Base-by-base conservation (phyloP, 2,797 vertebrate species). In the Anguilla pacifica region DNA sequence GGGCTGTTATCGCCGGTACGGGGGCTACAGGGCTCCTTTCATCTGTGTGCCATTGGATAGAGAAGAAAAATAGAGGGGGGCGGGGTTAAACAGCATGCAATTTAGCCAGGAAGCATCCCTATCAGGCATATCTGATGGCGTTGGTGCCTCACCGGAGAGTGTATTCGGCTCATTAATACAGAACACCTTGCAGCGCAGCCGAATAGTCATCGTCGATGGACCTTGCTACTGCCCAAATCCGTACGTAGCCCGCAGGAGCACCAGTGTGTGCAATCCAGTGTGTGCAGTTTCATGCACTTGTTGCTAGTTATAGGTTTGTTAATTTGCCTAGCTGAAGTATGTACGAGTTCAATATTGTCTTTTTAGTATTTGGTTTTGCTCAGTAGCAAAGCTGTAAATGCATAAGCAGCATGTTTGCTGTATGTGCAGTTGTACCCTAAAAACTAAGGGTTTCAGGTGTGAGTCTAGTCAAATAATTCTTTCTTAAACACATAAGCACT, bases 1-100 rank as follows among this genome's bases (percentile, higher is more conserved):
- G 92, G 91, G 92, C 72, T 91, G 91, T 94, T 95, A 95, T 95
- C 94, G 74, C 91, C 87, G 86, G 93, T 93, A 93, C 90, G 92
- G 89, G 89, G 92, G 90, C 92, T 90, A 89, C 86, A 86, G 91
- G 92, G 92, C 89, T 46, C 92, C 92, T 92, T 92, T 93, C 92
- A 94, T 95, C 94, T 94, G 93, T 91, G 93, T 85, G 57, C 93
- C 88, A 91, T 89, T 91, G 92, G 90, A 93, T 91, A 88, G 91
- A 88, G 88, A 46, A 19, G 49, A 89, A 89, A 89, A 83, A 89
- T 91, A 89, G 46, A 11, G 79, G 46, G 84, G 25, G 22, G 79
- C 59, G 57, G 84, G 28, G n/a, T 89, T 85, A 88, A 46, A 88
- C 86, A 83, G 88, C 90, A 53, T 87, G 90, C 89, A 90, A 88